Conservation (phyloP, 2,113 vertebrate species). For the Phoenicopterus ruber region DNA sequence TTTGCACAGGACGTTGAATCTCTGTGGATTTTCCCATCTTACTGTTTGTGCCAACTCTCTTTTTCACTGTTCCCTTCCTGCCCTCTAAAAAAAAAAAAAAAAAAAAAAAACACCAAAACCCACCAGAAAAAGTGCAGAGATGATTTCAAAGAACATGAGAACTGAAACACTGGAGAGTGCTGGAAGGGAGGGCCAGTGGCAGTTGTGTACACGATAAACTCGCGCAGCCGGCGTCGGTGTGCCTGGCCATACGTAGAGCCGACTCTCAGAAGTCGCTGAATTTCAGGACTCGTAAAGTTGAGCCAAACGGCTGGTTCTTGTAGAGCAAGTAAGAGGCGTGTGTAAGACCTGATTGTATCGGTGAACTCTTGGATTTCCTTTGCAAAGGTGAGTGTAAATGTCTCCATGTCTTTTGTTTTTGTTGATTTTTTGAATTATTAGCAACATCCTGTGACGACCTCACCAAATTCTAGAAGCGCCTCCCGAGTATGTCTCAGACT, state of each 20-base stretch:
- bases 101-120: too few species aligned
- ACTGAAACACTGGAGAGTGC: background rate
- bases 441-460: constrained; percentile 57
- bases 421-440: constrained; percentile 27
- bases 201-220: background rate
- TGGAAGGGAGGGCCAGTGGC: background rate
- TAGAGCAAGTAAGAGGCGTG: background rate
- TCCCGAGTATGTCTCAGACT: constrained; percentile 55
- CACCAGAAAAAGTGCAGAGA: background rate
- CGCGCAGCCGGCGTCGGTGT: fast-evolving
- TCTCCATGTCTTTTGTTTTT: constrained; percentile 43
- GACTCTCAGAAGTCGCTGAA: background rate
- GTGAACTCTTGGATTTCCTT: constrained; percentile 12
- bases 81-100: background rate
- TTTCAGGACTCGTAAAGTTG: background rate
- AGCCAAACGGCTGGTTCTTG: background rate
- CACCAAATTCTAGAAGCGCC: constrained; percentile 53
- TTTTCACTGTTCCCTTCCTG: background rate
- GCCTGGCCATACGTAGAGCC: background rate
- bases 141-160: background rate
- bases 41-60: background rate
- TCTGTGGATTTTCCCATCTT: background rate
- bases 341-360: background rate
- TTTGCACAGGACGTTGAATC: background rate
- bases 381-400: constrained; percentile 29